A percentile compares a stretch with the other conserved stretches of the same genome.
These are phyloP conservation scores for Gnathonemus echidnorhynchus DNA, from an alignment of 2,113 vertebrate genomes.

Conservation along the genomic window DNA sequence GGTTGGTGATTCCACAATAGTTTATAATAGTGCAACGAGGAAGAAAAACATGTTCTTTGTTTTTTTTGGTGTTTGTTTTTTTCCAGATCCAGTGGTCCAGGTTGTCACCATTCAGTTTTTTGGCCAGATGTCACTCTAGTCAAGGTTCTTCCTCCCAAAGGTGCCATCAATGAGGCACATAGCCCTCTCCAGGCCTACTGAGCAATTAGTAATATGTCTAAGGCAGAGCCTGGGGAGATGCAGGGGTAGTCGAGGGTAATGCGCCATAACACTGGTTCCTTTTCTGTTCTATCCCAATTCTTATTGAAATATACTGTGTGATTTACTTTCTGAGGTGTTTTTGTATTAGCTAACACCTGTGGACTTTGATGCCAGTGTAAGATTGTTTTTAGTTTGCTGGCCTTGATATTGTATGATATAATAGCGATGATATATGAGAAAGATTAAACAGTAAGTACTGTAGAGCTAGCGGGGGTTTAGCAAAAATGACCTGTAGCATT, in stretches of 20 bases:
- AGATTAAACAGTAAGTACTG: not conserved
- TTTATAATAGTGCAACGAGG: not conserved
- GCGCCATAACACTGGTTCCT: not conserved
- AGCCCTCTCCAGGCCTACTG: conserved; percentile 14
- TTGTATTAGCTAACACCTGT: not conserved
- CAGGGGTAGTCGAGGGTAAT: not conserved
- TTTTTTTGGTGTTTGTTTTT: not conserved
- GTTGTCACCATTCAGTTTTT: conserved; percentile 6
- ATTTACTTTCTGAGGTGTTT: not conserved
- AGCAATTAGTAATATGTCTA: conserved; percentile 13
- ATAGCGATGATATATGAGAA: not conserved
- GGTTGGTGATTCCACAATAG: not conserved
- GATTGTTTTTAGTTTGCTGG: not conserved
- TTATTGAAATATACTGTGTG: not conserved
- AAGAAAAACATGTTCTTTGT: not conserved
- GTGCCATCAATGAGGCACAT: conserved; percentile 24
- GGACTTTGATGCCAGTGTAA: not conserved
- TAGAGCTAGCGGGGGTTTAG: not conserved
- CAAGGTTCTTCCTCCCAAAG: conserved; percentile 26
- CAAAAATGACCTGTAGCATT: not conserved
- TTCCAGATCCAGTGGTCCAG: not conserved
- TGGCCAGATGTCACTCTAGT: conserved; percentile 20
- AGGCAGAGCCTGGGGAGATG: not conserved
- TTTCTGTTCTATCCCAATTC: not conserved
- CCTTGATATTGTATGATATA: not conserved